phyloP scores from a whole-genome alignment of 2,888 invertebrate genomes.

The Athetis lepigone region DNA sequence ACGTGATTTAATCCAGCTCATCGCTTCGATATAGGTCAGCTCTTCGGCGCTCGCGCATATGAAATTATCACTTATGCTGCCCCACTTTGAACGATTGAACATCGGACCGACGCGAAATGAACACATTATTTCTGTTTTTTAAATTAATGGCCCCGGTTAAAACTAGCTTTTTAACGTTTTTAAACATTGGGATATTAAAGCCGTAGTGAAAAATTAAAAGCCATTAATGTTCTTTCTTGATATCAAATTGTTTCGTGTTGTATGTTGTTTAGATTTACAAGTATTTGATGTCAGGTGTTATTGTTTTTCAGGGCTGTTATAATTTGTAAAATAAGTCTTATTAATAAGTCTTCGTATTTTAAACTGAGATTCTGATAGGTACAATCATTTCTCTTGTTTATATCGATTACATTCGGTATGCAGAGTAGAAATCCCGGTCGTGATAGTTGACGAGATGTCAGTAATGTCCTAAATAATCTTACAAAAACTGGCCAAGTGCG shows the following conservation, averaged over 20 bases:
- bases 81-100: constrained; percentile 69
- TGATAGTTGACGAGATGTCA: too few relatives aligned
- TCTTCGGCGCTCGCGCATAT: constrained; percentile 72
- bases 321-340: too few relatives aligned
- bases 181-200: constrained; percentile 27
- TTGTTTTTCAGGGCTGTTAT: too few relatives aligned
- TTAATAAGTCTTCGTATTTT: too few relatives aligned
- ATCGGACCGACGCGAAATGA: constrained; percentile 31
- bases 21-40: constrained; percentile 73
- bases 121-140: constrained; percentile 52
- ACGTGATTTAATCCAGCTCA: constrained; percentile 72
- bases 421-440: too few relatives aligned
- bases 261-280: constrained; percentile 18
- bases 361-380: too few relatives aligned
- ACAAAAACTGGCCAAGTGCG: too few relatives aligned
- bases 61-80: constrained; percentile 71
- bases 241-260: constrained; percentile 16
- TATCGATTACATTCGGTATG: too few relatives aligned
- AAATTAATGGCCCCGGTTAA: constrained; percentile 48
- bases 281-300: constrained; percentile 14
- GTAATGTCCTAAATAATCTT: too few relatives aligned
- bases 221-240: constrained; percentile 27
- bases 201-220: constrained; percentile 29
- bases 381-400: too few relatives aligned
- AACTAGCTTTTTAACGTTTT: constrained; percentile 43